These are phyloP conservation scores for Drosophila recens DNA, from an alignment of 2,888 invertebrate species.

Conservation along the genomic window DNA sequence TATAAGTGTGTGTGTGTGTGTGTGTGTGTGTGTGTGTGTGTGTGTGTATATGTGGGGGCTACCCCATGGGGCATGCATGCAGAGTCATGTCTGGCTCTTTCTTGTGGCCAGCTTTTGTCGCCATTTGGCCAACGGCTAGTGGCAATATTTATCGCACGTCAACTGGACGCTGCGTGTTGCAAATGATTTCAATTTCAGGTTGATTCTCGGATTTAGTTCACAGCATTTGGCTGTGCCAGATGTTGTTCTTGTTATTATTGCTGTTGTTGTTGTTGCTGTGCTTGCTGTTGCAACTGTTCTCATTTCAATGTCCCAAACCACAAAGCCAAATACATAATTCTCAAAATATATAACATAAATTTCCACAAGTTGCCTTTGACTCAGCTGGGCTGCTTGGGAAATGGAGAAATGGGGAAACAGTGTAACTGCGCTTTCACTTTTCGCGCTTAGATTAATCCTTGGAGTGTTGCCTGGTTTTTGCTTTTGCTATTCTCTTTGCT, in stretches of 20 bases:
- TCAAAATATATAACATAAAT: slow-evolving; percentile 66
- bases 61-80: slow-evolving; percentile 49
- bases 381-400: slow-evolving; percentile 13
- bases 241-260: neutral
- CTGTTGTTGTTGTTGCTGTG: slow-evolving; percentile 4
- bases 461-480: slow-evolving; percentile 45
- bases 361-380: slow-evolving; percentile 50
- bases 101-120: slow-evolving; percentile 57
- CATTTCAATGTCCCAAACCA: slow-evolving; percentile 52
- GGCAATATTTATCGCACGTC: slow-evolving; percentile 67
- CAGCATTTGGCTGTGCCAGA: slow-evolving; percentile 15
- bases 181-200: slow-evolving; percentile 64
- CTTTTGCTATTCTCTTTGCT: slow-evolving; percentile 19
- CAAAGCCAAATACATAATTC: slow-evolving; percentile 63
- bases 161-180: slow-evolving; percentile 53
- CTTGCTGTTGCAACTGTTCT: slow-evolving; percentile 32
- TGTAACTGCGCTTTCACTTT: slow-evolving; percentile 67
- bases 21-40: too few relatives aligned
- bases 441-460: slow-evolving; percentile 74
- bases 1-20: slow-evolving; percentile 1
- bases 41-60: slow-evolving; percentile 18
- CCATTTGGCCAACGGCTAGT: slow-evolving; percentile 53
- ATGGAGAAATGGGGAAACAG: slow-evolving; percentile 22
- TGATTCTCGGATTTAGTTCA: slow-evolving; percentile 27
- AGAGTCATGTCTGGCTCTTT: slow-evolving; percentile 49